These are phyloP conservation scores for human (Homo sapiens) DNA, from an alignment of 2,113 vertebrate species.

Conservation along the genomic window GRCh38 chr17:80349501-80350000, in stretches of 20 bases:
- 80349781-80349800: conserved; percentile 93
- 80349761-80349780: conserved; percentile 93
- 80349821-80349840: conserved; percentile 73
- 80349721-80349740: accelerated
- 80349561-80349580: neutral
- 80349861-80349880: conserved; percentile 95
- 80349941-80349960: accelerated
- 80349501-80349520: neutral
- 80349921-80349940: accelerated
- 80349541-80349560: neutral
- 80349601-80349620: neutral
- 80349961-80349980: accelerated
- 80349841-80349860: conserved; percentile 84
- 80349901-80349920: conserved; percentile 87
- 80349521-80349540: neutral
- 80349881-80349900: conserved; percentile 93
- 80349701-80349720: accelerated
- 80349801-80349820: conserved; percentile 83
- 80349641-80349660: accelerated
- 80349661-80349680: accelerated
- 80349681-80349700: neutral
- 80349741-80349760: neutral
- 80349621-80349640: neutral
- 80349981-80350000: accelerated
- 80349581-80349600: accelerated